Conservation (phyloP, 2,888 invertebrate species). For the Rhingia rostrata region DNA sequence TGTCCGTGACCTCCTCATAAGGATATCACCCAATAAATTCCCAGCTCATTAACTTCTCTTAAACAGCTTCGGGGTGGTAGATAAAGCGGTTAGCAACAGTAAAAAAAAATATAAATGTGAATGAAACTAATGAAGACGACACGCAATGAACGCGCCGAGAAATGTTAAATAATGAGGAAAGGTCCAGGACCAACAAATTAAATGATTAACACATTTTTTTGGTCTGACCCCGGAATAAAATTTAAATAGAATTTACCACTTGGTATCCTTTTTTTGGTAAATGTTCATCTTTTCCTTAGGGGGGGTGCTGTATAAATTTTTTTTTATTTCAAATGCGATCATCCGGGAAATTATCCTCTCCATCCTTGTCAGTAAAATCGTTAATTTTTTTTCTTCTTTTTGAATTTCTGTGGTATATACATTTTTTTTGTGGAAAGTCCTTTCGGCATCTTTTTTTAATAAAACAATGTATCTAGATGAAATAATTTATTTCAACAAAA, state of each 20-base stretch:
- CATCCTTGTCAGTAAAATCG: slow-evolving; percentile 20
- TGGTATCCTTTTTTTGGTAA: slow-evolving; percentile 22
- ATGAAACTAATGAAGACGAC: slow-evolving; percentile 57
- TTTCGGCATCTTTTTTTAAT: slow-evolving; percentile 2
- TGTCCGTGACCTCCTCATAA: background rate
- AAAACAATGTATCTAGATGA: slow-evolving; percentile 22
- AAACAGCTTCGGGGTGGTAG: slow-evolving; percentile 16
- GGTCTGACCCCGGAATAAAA: background rate
- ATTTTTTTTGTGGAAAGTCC: slow-evolving; percentile 1
- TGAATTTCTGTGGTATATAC: background rate
- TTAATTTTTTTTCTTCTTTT: slow-evolving; percentile 15
- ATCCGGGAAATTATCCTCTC: slow-evolving; percentile 34
- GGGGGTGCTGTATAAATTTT: background rate
- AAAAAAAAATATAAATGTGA: background rate
- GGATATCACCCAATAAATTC: slow-evolving; percentile 48
- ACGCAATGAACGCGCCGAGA: slow-evolving; percentile 36
- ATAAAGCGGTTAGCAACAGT: slow-evolving; percentile 39
- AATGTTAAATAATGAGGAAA: slow-evolving; percentile 1
- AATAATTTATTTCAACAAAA: no score
- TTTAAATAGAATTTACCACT: slow-evolving; percentile 54
- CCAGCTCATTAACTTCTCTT: slow-evolving; percentile 60
- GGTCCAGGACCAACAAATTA: slow-evolving; percentile 46
- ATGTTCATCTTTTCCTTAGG: slow-evolving; percentile 20
- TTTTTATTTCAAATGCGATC: slow-evolving; percentile 24
- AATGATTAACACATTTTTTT: slow-evolving; percentile 49